Conservation (phyloP, 2,797 vertebrate species). For the Hypotaenidia philippensis region DNA sequence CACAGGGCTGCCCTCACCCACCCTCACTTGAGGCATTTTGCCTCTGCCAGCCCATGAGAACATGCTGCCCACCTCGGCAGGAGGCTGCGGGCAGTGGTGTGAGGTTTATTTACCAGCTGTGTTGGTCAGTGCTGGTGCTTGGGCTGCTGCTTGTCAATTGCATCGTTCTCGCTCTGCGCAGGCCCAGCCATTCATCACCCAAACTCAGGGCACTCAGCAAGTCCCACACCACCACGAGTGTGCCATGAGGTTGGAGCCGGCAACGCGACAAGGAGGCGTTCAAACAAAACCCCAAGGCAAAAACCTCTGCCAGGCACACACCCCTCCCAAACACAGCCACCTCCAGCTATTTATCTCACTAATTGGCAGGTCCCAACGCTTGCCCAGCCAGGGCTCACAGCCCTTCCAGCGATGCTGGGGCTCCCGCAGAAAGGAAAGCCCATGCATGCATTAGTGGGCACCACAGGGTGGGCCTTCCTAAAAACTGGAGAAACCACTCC, state of each 20-base stretch:
- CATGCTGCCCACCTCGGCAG: fast-evolving
- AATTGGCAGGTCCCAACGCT: fast-evolving
- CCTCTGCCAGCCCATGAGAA: background rate
- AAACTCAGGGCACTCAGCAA: fast-evolving
- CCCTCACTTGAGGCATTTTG: fast-evolving
- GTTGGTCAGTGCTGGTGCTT: no score
- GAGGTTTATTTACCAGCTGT: no score
- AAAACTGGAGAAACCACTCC: background rate
- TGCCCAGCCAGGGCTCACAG: no score
- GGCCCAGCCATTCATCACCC: fast-evolving
- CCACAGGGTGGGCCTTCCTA: background rate
- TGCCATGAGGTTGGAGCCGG: background rate
- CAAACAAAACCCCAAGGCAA: background rate
- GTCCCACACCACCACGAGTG: no score
- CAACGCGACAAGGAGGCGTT: fast-evolving
- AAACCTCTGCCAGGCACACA: no score
- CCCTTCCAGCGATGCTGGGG: fast-evolving
- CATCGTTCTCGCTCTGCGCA: no score
- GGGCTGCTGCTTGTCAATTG: no score
- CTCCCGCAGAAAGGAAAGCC: background rate
- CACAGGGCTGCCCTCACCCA: background rate
- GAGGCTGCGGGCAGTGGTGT: no score
- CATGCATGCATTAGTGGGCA: fast-evolving
- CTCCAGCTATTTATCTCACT: fast-evolving
- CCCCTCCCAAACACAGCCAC: fast-evolving